A percentile compares a stretch with the other conserved stretches of the same genome.
phyloP scores from a whole-genome alignment of 1,140 invertebrate species.

The Aphelinus atriplicis region DNA sequence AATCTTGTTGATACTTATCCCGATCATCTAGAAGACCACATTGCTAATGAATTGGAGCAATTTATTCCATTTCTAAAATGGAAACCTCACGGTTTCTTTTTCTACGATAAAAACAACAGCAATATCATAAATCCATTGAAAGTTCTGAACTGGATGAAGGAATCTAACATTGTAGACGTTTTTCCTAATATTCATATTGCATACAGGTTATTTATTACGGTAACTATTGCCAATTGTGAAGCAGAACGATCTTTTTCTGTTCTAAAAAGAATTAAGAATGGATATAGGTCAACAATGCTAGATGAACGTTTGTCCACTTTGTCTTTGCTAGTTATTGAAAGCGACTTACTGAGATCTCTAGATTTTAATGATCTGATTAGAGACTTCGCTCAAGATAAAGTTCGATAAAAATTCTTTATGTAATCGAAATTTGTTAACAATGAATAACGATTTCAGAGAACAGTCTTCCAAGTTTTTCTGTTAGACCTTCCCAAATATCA shows the following conservation, averaged over 20 bases:
- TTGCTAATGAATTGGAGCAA: slow-evolving; percentile 2
- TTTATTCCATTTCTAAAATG: background rate
- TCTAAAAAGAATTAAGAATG: no score
- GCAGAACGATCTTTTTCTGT: background rate
- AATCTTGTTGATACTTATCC: background rate
- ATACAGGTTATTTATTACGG: background rate
- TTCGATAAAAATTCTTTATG: no score
- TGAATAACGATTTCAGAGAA: no score
- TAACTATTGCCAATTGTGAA: slow-evolving; percentile 4
- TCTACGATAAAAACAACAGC: background rate
- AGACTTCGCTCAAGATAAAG: no score
- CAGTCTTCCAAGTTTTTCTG: no score
- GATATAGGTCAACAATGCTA: no score
- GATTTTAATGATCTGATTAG: no score
- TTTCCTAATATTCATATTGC: background rate
- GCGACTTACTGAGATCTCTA: no score
- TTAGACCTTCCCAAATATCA: no score
- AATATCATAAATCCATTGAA: background rate
- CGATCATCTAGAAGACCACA: background rate
- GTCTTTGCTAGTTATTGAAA: no score
- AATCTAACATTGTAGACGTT: background rate
- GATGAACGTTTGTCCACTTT: no score
- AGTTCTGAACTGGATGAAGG: background rate
- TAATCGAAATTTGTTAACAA: no score
- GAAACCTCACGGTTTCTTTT: background rate